Percentiles rank a stretch among this genome's conserved stretches.
Evolutionary conservation across 2,797 vertebrate genomes (phyloP).

Genomic region (Knipowitschia caucasica): DNA sequence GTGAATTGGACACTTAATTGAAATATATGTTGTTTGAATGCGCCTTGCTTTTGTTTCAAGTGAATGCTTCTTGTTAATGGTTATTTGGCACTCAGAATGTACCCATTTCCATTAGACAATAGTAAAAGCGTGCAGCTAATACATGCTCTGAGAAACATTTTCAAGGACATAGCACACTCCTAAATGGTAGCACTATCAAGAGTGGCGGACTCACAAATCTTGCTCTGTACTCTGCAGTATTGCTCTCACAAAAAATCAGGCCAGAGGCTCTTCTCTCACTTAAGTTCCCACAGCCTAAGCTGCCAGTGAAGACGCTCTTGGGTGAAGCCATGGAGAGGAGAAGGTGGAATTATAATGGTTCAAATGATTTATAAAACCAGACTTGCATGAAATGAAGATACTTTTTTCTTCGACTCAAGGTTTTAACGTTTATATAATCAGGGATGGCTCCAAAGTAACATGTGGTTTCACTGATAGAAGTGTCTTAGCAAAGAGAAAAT

Average conservation of each 20-base stretch:
- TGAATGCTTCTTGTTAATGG: conserved; percentile 41
- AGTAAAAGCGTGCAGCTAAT: conserved; percentile 67
- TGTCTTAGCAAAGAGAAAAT: neutral
- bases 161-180: conserved; percentile 47
- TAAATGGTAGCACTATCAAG: conserved; percentile 42
- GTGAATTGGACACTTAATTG: conserved; percentile 19
- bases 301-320: conserved; percentile 96
- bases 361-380: conserved; percentile 1
- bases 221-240: conserved; percentile 86
- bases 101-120: conserved; percentile 18
- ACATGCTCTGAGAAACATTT: conserved; percentile 49
- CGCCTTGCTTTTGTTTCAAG: conserved; percentile 8
- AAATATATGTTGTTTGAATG: neutral
- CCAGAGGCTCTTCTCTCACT: conserved; percentile 93
- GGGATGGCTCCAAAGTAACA: neutral
- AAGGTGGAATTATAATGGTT: conserved; percentile 22
- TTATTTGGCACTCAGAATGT: conserved; percentile 22
- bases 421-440: neutral
- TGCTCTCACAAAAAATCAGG: conserved; percentile 94
- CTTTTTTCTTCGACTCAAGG: neutral
- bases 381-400: neutral
- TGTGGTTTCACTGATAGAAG: neutral
- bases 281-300: conserved; percentile 92
- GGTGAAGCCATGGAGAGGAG: conserved; percentile 64
- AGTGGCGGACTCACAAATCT: conserved; percentile 89